These are phyloP conservation scores for Fragum fragum DNA, from an alignment of 2,888 invertebrate genomes.

Conservation along the genomic window DNA sequence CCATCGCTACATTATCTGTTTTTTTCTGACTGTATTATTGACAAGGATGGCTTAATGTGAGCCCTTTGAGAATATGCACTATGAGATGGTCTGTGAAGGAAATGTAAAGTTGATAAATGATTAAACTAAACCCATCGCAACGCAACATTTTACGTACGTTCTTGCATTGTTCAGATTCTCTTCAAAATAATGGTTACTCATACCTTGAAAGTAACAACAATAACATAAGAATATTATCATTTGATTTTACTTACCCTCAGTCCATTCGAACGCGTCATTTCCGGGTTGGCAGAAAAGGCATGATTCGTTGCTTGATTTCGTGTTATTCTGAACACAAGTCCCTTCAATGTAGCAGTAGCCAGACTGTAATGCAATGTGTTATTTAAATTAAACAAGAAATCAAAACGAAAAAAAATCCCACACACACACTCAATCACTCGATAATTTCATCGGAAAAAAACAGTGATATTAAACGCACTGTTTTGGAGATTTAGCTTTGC, in stretches of 20 bases:
- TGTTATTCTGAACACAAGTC: background rate
- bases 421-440: background rate
- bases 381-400: background rate
- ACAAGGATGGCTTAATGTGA: no score
- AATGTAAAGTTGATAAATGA: no score
- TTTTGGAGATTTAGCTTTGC: background rate
- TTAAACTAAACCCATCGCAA: no score
- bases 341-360: background rate
- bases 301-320: background rate
- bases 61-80: no score
- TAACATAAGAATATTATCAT: no score
- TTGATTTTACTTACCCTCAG: background rate
- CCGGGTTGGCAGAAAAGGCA: background rate
- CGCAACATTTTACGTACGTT: no score
- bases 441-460: background rate
- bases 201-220: no score
- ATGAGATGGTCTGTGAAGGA: no score
- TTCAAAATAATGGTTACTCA: no score
- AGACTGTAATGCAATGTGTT: background rate
- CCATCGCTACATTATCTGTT: no score
- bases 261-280: background rate
- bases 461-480: background rate
- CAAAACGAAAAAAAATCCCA: background rate
- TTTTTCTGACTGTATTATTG: no score
- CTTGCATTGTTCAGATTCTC: no score